phyloP scores from a whole-genome alignment of 2,888 invertebrate genomes.

The Dasypolia templi region DNA sequence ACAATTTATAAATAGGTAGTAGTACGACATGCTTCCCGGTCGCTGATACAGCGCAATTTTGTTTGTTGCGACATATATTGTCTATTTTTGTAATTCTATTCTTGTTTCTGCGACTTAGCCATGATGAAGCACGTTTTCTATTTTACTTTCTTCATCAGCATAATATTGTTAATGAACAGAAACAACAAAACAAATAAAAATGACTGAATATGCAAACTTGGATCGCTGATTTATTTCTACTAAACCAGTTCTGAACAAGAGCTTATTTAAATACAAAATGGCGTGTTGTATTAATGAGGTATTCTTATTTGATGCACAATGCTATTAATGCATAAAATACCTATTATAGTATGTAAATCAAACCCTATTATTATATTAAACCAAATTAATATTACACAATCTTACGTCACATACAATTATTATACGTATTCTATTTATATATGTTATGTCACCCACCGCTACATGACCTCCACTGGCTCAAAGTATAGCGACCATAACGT shows the following conservation, averaged over 20 bases:
- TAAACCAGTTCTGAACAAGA: conserved; percentile 8
- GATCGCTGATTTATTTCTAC: background rate
- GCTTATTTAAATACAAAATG: background rate
- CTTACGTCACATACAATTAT: background rate
- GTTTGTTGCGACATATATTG: conserved; percentile 10
- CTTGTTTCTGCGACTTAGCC: conserved; percentile 24
- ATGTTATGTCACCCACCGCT: background rate
- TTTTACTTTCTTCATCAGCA: conserved; percentile 28
- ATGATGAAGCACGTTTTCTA: conserved; percentile 36
- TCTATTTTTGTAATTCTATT: conserved; percentile 43
- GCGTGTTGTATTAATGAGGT: background rate
- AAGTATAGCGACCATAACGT: background rate
- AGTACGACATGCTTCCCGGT: background rate
- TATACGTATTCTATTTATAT: background rate
- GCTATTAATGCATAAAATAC: conserved; percentile 8
- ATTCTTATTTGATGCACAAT: conserved; percentile 3
- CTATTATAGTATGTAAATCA: background rate
- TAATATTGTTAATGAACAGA: conserved; percentile 16
- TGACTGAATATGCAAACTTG: conserved; percentile 3
- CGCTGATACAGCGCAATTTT: conserved; percentile 21
- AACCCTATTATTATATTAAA: background rate
- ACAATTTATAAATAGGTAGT: conserved; percentile 1
- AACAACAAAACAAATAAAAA: background rate
- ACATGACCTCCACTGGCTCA: background rate
- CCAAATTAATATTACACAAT: background rate